Percentiles rank a stretch among this genome's conserved stretches.
These are phyloP conservation scores for Trichoplusia ni DNA, from an alignment of 1,140 invertebrate genomes.

Conservation along the genomic window DNA sequence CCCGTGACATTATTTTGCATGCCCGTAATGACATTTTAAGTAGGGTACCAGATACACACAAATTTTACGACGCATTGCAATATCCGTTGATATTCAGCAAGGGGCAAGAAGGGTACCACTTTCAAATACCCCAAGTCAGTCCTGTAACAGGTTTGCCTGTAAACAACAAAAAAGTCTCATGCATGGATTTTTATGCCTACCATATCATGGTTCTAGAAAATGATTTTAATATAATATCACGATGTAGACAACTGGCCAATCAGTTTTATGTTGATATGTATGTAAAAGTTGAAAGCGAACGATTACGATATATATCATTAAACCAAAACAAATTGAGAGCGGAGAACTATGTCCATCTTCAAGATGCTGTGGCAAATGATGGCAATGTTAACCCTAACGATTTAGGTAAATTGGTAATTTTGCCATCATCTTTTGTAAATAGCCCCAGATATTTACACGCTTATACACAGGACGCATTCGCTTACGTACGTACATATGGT, in stretches of 20 bases:
- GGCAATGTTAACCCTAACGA: constrained; percentile 9
- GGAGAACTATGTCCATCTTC: constrained; percentile 35
- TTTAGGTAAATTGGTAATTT: constrained; percentile 5
- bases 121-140: constrained; percentile 38
- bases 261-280: constrained; percentile 29
- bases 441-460: no score
- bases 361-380: constrained; percentile 26
- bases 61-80: constrained; percentile 43
- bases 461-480: no score
- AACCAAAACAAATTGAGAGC: constrained; percentile 38
- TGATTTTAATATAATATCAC: constrained; percentile 41
- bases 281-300: constrained; percentile 28
- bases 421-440: neutral
- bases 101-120: constrained; percentile 44
- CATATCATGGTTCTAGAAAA: constrained; percentile 43
- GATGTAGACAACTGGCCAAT: constrained; percentile 29
- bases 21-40: constrained; percentile 34
- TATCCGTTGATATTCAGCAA: constrained; percentile 45
- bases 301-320: constrained; percentile 23
- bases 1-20: constrained; percentile 43
- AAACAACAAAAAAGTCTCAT: constrained; percentile 47
- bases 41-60: constrained; percentile 42
- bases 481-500: no score
- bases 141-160: constrained; percentile 23
- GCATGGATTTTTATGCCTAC: constrained; percentile 47